Evolutionary conservation across 2,113 vertebrate genomes (phyloP).

Genomic region (Phyllostomus discolor): DNA sequence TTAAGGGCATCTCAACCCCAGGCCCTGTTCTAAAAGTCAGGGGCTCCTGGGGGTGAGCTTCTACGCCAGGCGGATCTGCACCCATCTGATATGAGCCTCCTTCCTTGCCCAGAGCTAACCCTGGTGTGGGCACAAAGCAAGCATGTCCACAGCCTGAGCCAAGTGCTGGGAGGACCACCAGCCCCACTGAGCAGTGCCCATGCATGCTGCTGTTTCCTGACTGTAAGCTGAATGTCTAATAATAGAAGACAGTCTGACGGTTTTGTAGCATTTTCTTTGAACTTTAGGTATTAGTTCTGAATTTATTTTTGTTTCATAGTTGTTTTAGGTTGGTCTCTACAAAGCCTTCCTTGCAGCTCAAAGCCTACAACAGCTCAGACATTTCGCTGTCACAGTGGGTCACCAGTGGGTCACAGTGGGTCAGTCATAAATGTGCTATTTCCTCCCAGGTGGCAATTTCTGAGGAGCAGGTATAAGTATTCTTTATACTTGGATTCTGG

Average conservation of each 20-base stretch:
- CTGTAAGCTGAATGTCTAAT: neutral
- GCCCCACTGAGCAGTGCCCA: neutral
- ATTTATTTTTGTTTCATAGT: neutral
- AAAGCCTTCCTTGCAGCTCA: neutral
- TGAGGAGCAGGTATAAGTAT: neutral
- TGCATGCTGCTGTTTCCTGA: neutral
- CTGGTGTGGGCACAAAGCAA: rapidly evolving
- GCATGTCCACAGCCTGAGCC: neutral
- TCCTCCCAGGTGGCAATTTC: neutral
- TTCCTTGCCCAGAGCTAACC: neutral
- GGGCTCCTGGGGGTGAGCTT: neutral
- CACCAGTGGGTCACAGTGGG: too few relatives aligned
- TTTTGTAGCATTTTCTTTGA: neutral
- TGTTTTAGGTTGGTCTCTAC: neutral
- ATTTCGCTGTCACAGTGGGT: neutral
- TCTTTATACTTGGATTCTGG: neutral
- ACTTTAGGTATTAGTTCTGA: neutral
- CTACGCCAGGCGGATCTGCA: too few relatives aligned
- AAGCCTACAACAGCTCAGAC: neutral
- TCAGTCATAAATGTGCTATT: neutral
- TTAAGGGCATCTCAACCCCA: neutral
- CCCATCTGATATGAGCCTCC: neutral
- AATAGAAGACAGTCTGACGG: neutral
- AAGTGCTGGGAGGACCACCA: neutral
- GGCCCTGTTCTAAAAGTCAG: neutral